Percentiles rank a stretch among this genome's conserved stretches.
phyloP scores from a whole-genome alignment of 35 echinoderm and acorn worm genomes.

The Diadema setosum region DNA sequence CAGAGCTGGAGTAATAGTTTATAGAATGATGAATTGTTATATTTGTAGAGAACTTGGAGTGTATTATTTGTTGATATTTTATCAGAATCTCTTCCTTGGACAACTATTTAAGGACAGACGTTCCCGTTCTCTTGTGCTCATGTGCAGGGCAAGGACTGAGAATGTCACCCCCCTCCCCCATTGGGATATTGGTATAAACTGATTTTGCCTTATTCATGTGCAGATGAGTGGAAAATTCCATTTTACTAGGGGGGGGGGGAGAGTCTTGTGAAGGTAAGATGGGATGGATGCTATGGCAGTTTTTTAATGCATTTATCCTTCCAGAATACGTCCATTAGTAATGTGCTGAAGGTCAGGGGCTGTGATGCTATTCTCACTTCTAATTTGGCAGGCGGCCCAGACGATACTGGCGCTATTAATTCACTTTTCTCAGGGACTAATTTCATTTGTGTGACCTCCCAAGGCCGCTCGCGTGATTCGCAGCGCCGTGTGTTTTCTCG shows the following conservation, averaged over 20 bases:
- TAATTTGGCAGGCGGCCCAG: neutral
- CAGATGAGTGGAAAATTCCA: neutral
- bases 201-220: neutral
- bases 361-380: neutral
- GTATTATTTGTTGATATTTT: too few relatives aligned
- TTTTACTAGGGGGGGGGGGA: neutral
- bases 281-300: neutral
- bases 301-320: neutral
- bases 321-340: neutral
- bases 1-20: too few relatives aligned
- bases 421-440: neutral
- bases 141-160: too few relatives aligned
- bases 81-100: too few relatives aligned
- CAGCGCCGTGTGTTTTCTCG: neutral
- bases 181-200: neutral
- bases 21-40: too few relatives aligned
- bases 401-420: neutral
- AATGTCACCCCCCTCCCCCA: neutral
- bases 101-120: too few relatives aligned
- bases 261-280: too few relatives aligned
- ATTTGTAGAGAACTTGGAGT: too few relatives aligned
- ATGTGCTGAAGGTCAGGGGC: neutral
- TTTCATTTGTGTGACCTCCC: constrained; percentile 1
- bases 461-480: neutral
- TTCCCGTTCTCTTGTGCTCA: too few relatives aligned